Percentiles rank a stretch among this genome's conserved stretches.
These are phyloP conservation scores for Ichneumoninae sp. DNA, from an alignment of 2,888 invertebrate genomes.

Conservation along the genomic window DNA sequence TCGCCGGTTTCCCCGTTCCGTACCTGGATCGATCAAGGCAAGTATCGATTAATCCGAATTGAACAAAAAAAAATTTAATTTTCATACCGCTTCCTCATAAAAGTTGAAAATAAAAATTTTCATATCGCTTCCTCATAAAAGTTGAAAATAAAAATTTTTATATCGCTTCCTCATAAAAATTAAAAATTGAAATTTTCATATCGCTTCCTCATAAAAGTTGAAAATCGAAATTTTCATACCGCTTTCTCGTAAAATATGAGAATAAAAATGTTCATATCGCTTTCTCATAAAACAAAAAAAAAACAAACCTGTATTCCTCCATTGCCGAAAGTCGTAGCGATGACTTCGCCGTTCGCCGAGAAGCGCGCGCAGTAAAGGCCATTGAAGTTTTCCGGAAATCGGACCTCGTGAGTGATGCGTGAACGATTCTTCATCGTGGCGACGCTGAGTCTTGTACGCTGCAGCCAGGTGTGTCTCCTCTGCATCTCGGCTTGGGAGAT, in stretches of 20 bases:
- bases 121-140: too few species aligned
- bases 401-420: constrained; percentile 73
- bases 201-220: too few species aligned
- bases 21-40: constrained; percentile 69
- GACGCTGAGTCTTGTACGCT: constrained; percentile 67
- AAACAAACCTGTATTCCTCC: constrained; percentile 86
- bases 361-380: constrained; percentile 83
- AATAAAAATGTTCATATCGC: too few species aligned
- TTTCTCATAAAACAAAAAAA: background rate
- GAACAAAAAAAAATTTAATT: too few species aligned
- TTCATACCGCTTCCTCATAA: too few species aligned
- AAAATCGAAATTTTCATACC: too few species aligned
- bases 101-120: too few species aligned
- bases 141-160: too few species aligned
- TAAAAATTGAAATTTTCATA: too few species aligned
- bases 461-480: constrained; percentile 71
- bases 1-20: constrained; percentile 76
- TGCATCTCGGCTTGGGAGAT: constrained; percentile 70
- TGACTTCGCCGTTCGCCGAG: constrained; percentile 83
- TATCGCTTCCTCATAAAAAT: too few species aligned
- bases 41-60: background rate
- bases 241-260: too few species aligned
- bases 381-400: constrained; percentile 77
- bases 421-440: constrained; percentile 68
- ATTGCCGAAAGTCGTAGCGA: constrained; percentile 85